A percentile compares a stretch with the other conserved stretches of the same genome.
phyloP scores from a whole-genome alignment of 2,888 invertebrate genomes.

The Trachelus tabidus region DNA sequence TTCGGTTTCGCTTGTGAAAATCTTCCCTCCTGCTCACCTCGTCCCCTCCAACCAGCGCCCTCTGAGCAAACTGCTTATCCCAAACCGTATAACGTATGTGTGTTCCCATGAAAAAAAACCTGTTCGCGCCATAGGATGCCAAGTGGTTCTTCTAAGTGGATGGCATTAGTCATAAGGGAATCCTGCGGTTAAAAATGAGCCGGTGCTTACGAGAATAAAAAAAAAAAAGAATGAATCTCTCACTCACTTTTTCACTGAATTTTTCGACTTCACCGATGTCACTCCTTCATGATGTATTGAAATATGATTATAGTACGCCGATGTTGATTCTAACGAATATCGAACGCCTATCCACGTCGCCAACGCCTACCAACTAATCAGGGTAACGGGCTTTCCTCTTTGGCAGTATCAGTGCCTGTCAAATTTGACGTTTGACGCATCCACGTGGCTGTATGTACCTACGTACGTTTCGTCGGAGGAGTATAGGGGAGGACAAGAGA shows the following conservation, averaged over 20 bases:
- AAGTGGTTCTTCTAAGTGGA: constrained; percentile 9
- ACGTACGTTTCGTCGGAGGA: background rate
- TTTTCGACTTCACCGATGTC: background rate
- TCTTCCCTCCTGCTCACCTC: background rate
- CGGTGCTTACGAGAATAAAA: background rate
- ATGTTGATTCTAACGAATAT: background rate
- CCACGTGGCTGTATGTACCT: background rate
- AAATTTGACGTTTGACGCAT: background rate
- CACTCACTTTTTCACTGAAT: background rate
- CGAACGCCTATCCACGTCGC: background rate
- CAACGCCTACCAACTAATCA: background rate
- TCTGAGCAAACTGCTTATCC: background rate
- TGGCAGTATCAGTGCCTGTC: background rate
- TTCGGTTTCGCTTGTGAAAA: background rate
- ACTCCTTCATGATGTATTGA: background rate
- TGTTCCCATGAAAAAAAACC: constrained; percentile 1
- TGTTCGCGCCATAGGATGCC: constrained; percentile 11
- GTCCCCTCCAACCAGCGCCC: constrained; percentile 1
- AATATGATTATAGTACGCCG: background rate
- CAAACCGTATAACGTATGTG: background rate
- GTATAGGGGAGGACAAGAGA: constrained; percentile 7
- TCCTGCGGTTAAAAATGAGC: constrained; percentile 13
- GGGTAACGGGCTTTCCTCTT: background rate
- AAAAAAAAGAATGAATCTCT: background rate
- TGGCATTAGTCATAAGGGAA: constrained; percentile 21